phyloP scores from a whole-genome alignment of 2,113 vertebrate species.

The Lepus timidus region DNA sequence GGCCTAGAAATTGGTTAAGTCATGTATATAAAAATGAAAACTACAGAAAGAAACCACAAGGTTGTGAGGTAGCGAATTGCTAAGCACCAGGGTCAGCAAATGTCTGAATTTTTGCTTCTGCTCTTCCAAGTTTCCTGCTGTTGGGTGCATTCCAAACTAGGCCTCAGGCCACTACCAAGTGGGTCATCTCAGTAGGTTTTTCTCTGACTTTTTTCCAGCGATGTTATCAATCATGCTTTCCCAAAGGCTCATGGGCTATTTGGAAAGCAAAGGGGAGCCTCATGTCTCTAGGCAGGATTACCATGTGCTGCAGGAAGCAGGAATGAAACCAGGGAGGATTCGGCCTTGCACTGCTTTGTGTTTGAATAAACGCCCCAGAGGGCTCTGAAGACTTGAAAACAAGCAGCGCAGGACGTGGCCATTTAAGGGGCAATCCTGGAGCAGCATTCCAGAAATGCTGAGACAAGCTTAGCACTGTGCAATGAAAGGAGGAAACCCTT shows the following conservation, averaged over 20 bases:
- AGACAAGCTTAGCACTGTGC: constrained; percentile 69
- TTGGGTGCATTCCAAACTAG: constrained; percentile 48
- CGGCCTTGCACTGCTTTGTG: constrained; percentile 2
- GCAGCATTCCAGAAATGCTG: constrained; percentile 67
- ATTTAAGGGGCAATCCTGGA: constrained; percentile 56
- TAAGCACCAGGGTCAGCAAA: background rate
- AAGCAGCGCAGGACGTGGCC: constrained; percentile 45
- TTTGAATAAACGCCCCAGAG: constrained; percentile 48
- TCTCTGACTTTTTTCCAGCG: constrained; percentile 46
- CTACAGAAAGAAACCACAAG: constrained; percentile 15
- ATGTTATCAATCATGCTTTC: constrained; percentile 71
- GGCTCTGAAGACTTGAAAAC: constrained; percentile 66
- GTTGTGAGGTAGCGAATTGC: background rate
- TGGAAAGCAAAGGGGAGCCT: constrained; percentile 64
- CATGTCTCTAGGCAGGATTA: constrained; percentile 53
- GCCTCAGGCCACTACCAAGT: background rate
- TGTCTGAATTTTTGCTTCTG: constrained; percentile 56
- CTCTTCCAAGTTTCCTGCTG: background rate
- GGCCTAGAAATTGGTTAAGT: constrained; percentile 46
- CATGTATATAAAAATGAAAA: background rate
- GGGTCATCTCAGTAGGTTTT: constrained; percentile 44
- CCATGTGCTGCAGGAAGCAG: constrained; percentile 55
- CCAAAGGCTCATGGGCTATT: constrained; percentile 51
- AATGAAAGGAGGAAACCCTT: constrained; percentile 41
- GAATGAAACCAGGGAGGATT: constrained; percentile 37